phyloP scores from a whole-genome alignment of 2,888 invertebrate species.

The Euplagia quadripunctaria region DNA sequence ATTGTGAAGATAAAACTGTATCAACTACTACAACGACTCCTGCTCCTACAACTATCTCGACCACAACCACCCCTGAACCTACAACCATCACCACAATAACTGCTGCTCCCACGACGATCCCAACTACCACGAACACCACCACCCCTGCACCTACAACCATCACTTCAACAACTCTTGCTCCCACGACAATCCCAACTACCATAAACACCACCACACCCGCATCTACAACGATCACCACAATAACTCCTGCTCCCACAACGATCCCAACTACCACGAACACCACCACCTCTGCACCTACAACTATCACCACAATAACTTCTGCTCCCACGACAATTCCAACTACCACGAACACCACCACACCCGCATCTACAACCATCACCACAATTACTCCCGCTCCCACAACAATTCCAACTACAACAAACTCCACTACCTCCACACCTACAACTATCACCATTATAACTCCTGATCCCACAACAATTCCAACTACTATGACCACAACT shows the following conservation, averaged over 20 bases:
- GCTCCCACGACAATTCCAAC: conserved; percentile 19
- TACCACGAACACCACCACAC: conserved; percentile 23
- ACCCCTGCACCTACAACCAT: conserved; percentile 27
- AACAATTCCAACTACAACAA: conserved; percentile 15
- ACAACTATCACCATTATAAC: background rate
- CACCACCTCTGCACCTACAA: conserved; percentile 22
- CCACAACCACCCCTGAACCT: conserved; percentile 22
- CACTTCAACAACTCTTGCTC: conserved; percentile 29
- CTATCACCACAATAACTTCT: background rate
- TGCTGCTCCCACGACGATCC: background rate
- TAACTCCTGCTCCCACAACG: conserved; percentile 4
- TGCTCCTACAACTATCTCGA: conserved; percentile 12
- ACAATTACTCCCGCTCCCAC: too few relatives aligned
- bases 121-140: conserved; percentile 20
- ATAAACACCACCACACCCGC: conserved; percentile 34
- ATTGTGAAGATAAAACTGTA: conserved; percentile 81
- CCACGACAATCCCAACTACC: conserved; percentile 21
- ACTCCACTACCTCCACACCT: conserved; percentile 22
- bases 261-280: conserved; percentile 15
- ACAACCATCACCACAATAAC: background rate
- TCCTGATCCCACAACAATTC: conserved; percentile 20
- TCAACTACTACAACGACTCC: conserved; percentile 37
- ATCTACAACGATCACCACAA: conserved; percentile 7
- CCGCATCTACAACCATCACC: conserved; percentile 22
- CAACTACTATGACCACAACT: background rate